Percentiles rank a stretch among this genome's conserved stretches.
phyloP scores from a whole-genome alignment of 2,797 vertebrate species.

The Crypturellus tataupa region DNA sequence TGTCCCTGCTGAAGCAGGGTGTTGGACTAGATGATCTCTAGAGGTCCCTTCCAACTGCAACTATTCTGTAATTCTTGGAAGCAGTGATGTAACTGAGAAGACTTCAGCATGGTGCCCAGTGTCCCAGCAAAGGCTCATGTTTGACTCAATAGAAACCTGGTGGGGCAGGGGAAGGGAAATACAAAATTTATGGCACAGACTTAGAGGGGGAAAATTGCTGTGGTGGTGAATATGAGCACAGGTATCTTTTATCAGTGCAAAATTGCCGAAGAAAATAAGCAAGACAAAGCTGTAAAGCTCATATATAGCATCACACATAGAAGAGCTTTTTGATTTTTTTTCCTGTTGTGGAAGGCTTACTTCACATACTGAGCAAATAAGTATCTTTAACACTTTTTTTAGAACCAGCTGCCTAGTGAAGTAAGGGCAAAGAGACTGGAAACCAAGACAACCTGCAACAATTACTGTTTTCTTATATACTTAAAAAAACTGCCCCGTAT shows the following conservation, averaged over 20 bases:
- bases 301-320: rapidly evolving
- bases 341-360: not conserved
- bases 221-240: not conserved
- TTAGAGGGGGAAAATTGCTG: not conserved
- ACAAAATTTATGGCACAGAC: not conserved
- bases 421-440: not conserved
- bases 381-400: not conserved
- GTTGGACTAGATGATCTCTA: no score
- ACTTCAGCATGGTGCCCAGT: not conserved
- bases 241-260: not conserved
- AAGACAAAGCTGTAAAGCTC: not conserved
- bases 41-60: no score
- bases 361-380: not conserved
- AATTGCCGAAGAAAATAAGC: not conserved
- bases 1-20: no score
- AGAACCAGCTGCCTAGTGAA: not conserved
- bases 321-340: not conserved
- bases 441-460: not conserved
- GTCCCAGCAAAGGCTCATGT: not conserved
- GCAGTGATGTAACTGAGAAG: not conserved
- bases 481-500: not conserved
- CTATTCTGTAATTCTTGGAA: not conserved
- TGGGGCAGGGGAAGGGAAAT: not conserved
- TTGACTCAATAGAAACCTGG: not conserved
- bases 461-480: not conserved